Base-by-base conservation (phyloP, 2,113 vertebrate species). In the Grallaria varia region DNA sequence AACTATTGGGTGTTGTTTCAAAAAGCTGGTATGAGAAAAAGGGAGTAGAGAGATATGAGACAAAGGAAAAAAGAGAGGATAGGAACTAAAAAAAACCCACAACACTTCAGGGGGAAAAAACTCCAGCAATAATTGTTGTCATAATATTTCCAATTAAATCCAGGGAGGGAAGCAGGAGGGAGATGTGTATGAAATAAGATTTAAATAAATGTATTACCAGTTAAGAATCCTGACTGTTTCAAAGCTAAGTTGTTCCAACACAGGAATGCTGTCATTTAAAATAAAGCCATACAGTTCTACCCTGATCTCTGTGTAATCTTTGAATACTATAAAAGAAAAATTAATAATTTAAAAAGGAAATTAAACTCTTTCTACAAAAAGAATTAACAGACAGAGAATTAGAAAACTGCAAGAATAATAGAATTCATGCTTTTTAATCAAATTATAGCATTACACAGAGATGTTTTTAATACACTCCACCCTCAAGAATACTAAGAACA, bases 151-250 rank as follows among this genome's bases (percentile, higher is more conserved):
- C 45, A 75, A 71, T 78, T 33, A 56, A 52, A 73, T 18, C 5
- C 3, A 3, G 31, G 15, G 10, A 4, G 4, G 4, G 31, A n/a
- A 24, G 22, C 31, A 5, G 21, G 6, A 5, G 27, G 18, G 7
- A 55, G 31, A 35, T 30, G 6, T 37, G 24, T 33, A 27, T 53
- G 7, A 11, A 58, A 37, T 69, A 64, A 39, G 23, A 52, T 69
- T 76, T 49, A 78, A 68, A 35, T 56, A 62, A 44, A 19, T 42
- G 31, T 14, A 33, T 19, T 71, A 74, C 28, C n/a, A 86, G 82
- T 25, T n/a, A 73, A 72, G 28, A 59, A 66, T 56, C 40, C 72
- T 69, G 10, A 68, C 28, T 68, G 18, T 19, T 82, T 74, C 52
- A 86, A 78, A 63, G 19, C 14, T 44, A 17, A 0, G 0, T 50